Conservation (phyloP, 2,888 invertebrate species). For the Ashinkailepas kermadecensis region DNA sequence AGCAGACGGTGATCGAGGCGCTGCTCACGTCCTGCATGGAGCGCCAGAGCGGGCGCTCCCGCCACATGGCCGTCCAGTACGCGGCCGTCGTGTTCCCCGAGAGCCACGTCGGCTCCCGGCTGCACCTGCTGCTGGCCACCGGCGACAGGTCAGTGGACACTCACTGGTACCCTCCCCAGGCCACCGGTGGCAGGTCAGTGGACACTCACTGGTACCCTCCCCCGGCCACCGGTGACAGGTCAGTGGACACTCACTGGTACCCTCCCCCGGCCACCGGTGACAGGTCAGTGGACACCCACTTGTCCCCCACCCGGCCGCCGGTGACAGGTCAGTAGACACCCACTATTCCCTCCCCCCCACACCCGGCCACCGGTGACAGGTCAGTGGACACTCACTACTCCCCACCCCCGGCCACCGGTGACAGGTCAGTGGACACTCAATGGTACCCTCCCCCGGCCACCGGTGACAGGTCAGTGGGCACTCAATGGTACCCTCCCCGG, state of each 20-base stretch:
- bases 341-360: too few species aligned
- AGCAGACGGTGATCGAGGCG: constrained; percentile 50
- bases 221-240: too few species aligned
- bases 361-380: too few species aligned
- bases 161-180: background rate
- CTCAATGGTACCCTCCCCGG: background rate
- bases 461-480: constrained; percentile 61
- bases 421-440: constrained; percentile 72
- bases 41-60: constrained; percentile 65
- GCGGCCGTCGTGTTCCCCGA: constrained; percentile 71
- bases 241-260: too few species aligned
- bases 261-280: too few species aligned
- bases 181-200: too few species aligned
- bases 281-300: too few species aligned
- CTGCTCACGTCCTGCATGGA: constrained; percentile 65
- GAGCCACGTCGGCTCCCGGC: constrained; percentile 72
- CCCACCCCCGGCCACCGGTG: too few species aligned
- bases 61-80: constrained; percentile 75
- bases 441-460: constrained; percentile 72
- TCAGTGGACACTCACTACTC: too few species aligned
- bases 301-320: too few species aligned
- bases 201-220: too few species aligned
- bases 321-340: too few species aligned
- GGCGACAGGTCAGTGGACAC: constrained; percentile 61
- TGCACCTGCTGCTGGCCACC: constrained; percentile 68